These are phyloP conservation scores for Melanargia galathea DNA, from an alignment of 2,888 invertebrate genomes.

Conservation along the genomic window DNA sequence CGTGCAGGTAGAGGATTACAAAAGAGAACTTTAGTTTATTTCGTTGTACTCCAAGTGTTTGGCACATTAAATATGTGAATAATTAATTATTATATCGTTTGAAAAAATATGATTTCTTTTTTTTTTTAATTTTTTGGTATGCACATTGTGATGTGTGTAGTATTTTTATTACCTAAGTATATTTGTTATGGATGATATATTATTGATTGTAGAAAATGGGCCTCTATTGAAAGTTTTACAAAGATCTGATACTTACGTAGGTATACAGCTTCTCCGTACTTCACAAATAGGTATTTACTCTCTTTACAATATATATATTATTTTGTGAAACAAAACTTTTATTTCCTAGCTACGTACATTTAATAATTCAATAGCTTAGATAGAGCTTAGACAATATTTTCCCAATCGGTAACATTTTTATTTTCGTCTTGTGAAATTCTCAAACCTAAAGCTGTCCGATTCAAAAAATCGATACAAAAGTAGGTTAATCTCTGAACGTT, in stretches of 20 bases:
- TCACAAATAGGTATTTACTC: background rate
- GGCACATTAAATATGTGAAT: too few species aligned
- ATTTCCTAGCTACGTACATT: background rate
- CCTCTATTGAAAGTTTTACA: background rate
- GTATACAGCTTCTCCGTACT: background rate
- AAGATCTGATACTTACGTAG: background rate
- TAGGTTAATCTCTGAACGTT: conserved; percentile 33
- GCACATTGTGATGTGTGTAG: too few species aligned
- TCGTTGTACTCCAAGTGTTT: too few species aligned
- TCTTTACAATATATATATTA: background rate
- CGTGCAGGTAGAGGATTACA: too few species aligned
- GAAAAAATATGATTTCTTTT: too few species aligned
- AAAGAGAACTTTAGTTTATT: too few species aligned
- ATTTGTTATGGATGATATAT: background rate
- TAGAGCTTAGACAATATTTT: conserved; percentile 3
- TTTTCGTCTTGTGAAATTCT: conserved; percentile 10
- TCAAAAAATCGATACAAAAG: conserved; percentile 29
- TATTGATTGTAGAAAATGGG: background rate
- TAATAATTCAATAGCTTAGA: conserved; percentile 8
- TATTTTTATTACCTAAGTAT: background rate
- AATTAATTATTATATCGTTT: too few species aligned
- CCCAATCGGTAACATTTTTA: conserved; percentile 2
- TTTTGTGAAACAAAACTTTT: conserved; percentile 3
- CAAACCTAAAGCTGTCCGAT: conserved; percentile 7
- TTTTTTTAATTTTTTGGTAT: too few species aligned